Base-by-base conservation (phyloP, 2,113 vertebrate genomes). In the Neotragus moschatus region DNA sequence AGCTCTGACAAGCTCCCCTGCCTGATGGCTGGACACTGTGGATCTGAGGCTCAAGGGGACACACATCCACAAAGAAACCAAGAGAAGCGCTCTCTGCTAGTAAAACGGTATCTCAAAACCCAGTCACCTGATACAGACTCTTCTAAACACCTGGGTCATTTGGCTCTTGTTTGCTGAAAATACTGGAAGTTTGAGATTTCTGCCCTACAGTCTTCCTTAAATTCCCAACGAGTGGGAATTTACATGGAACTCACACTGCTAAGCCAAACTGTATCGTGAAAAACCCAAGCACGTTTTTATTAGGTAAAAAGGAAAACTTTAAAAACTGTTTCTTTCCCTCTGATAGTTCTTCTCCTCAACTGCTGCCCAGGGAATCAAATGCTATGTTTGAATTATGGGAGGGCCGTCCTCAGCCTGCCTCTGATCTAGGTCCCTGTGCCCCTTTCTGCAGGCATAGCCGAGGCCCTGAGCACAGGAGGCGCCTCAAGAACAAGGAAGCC, bases 11-110 rank as follows among this genome's bases (percentile, higher is more conserved):
- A 91, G 33, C 33, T 56, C 13, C 19, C 43, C n/a, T 25, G 45
- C 33, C 36, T 73, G 17, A 77, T 55, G n/a, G 61, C 36, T 70
- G 23, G 6, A n/a, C 28, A 91, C 16, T n/a, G 81, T 30, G 89
- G 39, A 60, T 79, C 92, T 75, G n/a, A 82, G 87, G n/a, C 88
- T 30, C 36, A 86, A 73, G 30, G 61, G 90, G 63, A 82, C 1
- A 39, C 79, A 79, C 21, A 55, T 14, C 82, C 15, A 53, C 55
- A 81, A 3, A 16, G 25, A 82, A 95, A 45, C 61, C 92, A 95
- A 94, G 84, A 89, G 30, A 92, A 47, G 56, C 0, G 3, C 82
- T 97, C 84, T 97, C 90, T 97, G 91, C 73, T 97, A 91, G 87
- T 82, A 49, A 93, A 93, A 84, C 7, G 55, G 66, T 45, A 56